Conservation (phyloP, 1,140 invertebrate species). For the Nasonia vitripennis region DNA sequence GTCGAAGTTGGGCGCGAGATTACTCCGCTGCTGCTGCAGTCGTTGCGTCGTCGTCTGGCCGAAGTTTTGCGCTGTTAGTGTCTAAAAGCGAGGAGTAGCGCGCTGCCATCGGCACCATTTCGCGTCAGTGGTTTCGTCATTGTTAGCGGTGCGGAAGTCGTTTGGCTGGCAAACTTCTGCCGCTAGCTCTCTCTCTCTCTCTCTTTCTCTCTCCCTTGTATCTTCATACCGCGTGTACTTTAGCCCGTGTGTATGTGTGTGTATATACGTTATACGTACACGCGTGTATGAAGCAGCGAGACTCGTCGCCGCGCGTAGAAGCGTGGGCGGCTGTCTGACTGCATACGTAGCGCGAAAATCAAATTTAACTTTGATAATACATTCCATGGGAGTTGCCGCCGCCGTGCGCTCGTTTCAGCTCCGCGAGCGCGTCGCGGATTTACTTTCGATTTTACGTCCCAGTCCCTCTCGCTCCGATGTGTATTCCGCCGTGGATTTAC, state of each 20-base stretch:
- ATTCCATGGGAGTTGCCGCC: slow-evolving; percentile 7
- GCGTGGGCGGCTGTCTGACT: neutral
- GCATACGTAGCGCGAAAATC: slow-evolving; percentile 18
- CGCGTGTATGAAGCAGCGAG: neutral
- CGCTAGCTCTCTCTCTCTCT: too few relatives aligned
- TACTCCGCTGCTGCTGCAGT: slow-evolving; percentile 34
- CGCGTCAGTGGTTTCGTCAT: slow-evolving; percentile 63
- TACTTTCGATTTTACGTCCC: slow-evolving; percentile 1
- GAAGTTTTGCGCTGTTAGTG: slow-evolving; percentile 49
- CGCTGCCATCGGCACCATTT: slow-evolving; percentile 54
- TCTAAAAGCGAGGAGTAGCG: slow-evolving; percentile 12
- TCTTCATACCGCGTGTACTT: neutral
- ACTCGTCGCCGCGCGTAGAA: neutral
- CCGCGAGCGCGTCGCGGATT: neutral
- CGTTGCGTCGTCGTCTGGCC: slow-evolving; percentile 52
- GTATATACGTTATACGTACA: neutral
- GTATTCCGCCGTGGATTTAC: too few relatives aligned
- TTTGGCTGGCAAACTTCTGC: slow-evolving; percentile 62
- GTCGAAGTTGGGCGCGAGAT: slow-evolving; percentile 23
- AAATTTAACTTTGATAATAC: slow-evolving; percentile 49
- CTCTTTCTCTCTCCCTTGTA: neutral
- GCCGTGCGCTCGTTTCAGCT: neutral
- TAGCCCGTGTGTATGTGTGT: neutral
- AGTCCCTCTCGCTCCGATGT: neutral
- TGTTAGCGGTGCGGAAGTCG: slow-evolving; percentile 59